Conservation (phyloP, 2,888 invertebrate species). For the Athalia cordata region DNA sequence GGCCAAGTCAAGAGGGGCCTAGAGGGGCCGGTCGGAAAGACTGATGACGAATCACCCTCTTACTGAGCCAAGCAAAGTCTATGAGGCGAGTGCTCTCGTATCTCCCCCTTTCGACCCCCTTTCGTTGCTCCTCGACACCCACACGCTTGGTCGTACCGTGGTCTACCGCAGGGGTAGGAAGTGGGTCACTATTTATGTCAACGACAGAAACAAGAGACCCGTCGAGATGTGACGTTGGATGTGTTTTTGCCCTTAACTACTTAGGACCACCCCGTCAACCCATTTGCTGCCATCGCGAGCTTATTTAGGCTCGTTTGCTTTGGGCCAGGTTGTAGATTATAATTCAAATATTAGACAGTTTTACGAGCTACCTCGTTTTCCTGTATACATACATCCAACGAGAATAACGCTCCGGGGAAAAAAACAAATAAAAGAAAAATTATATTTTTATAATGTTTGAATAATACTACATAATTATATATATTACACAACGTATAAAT, state of each 20-base stretch:
- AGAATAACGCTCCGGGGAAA: background rate
- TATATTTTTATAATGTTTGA: background rate
- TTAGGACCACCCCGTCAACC: conserved; percentile 40
- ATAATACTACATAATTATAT: background rate
- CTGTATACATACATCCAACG: background rate
- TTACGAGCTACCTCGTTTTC: background rate
- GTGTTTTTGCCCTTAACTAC: conserved; percentile 39
- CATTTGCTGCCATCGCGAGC: conserved; percentile 29
- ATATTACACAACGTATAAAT: background rate
- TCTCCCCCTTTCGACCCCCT: background rate
- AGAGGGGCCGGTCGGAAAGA: conserved; percentile 3
- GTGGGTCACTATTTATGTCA: conserved; percentile 59
- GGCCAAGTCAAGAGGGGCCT: background rate
- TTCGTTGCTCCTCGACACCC: background rate
- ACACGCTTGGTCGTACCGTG: conserved; percentile 28
- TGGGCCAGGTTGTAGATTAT: conserved; percentile 18
- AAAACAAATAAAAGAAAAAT: background rate
- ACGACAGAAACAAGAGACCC: conserved; percentile 51
- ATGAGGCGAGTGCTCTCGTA: conserved; percentile 50
- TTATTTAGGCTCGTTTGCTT: conserved; percentile 40
- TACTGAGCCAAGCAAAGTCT: conserved; percentile 32
- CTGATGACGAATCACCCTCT: conserved; percentile 43
- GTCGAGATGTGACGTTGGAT: conserved; percentile 41
- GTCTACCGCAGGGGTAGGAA: conserved; percentile 50
- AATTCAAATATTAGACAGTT: conserved; percentile 30